Base-by-base conservation (phyloP, 2,888 invertebrate species). In the Entomobrya proxima region DNA sequence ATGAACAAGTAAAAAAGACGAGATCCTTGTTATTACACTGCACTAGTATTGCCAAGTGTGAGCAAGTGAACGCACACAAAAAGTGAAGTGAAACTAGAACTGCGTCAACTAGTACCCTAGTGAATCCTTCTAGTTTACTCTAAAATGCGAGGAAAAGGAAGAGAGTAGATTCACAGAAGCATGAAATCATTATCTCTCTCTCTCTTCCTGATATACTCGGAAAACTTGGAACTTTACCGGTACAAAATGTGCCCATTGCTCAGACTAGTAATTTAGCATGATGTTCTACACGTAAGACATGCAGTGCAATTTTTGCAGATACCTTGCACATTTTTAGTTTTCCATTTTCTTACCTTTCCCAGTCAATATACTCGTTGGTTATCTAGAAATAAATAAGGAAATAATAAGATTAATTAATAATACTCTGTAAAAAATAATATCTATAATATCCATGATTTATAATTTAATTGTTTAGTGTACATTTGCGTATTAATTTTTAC, bases 361-460 rank as follows among this genome's bases (percentile, higher is more conserved):
- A 97, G 92, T 97, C 96, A 87, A 96, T 97, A 92, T 97, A 98
- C 92, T 97, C 97, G 93, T 97, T 97, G 89, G 95, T 94, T 89
- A 97, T 94, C n/a, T n/a, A n/a, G n/a, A n/a, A n/a, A n/a, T n/a
- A n/a, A n/a, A n/a, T n/a, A n/a, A n/a, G n/a, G n/a, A n/a, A n/a
- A n/a, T n/a, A n/a, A n/a, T n/a, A n/a, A n/a, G n/a, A n/a, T n/a
- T n/a, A n/a, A n/a, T n/a, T n/a, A n/a, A n/a, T n/a, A n/a, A n/a
- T n/a, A n/a, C n/a, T n/a, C n/a, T n/a, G n/a, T n/a, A n/a, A n/a
- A n/a, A n/a, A n/a, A n/a, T n/a, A n/a, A n/a, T n/a, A n/a, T n/a
- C n/a, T n/a, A n/a, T n/a, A n/a, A n/a, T n/a, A n/a, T n/a, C n/a
- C n/a, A n/a, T n/a, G n/a, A n/a, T n/a, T n/a, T n/a, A n/a, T n/a